phyloP scores from a whole-genome alignment of 2,888 invertebrate genomes.

The Trissoscelio sp. region DNA sequence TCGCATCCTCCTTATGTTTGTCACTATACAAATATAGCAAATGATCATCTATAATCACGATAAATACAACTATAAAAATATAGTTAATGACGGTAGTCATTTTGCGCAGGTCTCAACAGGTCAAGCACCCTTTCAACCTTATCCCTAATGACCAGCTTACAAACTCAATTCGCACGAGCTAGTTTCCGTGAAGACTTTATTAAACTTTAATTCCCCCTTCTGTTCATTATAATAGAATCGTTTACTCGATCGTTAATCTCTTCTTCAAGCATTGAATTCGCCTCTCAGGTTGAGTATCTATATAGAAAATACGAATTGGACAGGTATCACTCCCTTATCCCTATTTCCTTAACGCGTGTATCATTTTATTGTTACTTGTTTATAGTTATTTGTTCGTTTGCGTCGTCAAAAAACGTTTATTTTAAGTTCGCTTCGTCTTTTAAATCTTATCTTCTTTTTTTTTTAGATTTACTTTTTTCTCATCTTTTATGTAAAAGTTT shows the following conservation, averaged over 20 bases:
- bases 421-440: conserved; percentile 21
- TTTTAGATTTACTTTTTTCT: conserved; percentile 12
- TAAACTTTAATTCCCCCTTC: conserved; percentile 31
- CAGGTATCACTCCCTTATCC: conserved; percentile 58
- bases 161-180: conserved; percentile 70
- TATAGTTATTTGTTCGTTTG: conserved; percentile 58
- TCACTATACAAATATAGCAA: conserved; percentile 64
- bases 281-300: conserved; percentile 36
- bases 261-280: conserved; percentile 52
- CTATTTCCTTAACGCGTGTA: conserved; percentile 67
- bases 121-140: conserved; percentile 75
- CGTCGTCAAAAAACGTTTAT: conserved; percentile 48
- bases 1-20: conserved; percentile 36
- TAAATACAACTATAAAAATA: conserved; percentile 68
- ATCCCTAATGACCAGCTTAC: conserved; percentile 70
- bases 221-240: conserved; percentile 44
- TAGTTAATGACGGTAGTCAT: conserved; percentile 60
- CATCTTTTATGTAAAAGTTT: conserved; percentile 62
- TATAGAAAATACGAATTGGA: conserved; percentile 65
- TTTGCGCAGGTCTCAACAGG: conserved; percentile 54
- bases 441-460: conserved; percentile 37
- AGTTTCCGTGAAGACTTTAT: conserved; percentile 33
- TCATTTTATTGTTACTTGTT: conserved; percentile 45
- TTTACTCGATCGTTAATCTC: conserved; percentile 16
- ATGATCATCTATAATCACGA: conserved; percentile 61